Base-by-base conservation (phyloP, 2,797 vertebrate genomes). In the Hypotaenidia okinawae region DNA sequence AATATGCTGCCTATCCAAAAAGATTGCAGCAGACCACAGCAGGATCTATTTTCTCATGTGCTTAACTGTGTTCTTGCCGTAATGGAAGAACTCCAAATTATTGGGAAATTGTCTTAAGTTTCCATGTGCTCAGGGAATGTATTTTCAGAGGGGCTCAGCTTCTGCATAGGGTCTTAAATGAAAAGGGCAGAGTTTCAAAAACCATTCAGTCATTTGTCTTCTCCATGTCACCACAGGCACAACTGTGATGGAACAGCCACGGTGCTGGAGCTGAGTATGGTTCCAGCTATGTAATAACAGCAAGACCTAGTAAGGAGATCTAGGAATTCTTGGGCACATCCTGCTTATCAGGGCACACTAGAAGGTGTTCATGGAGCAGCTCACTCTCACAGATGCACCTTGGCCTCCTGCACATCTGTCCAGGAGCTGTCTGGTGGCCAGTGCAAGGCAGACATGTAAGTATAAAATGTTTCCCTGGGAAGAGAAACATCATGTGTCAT, bases 381-480 rank as follows among this genome's bases (percentile, higher is more conserved):
- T 81, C 1, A 0, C 51, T 67, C 22, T 49, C 33, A 35, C 35
- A 33, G 4, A 54, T 74, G 52, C 3, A 3, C 21, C 2, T 15
- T 32, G 14, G 6, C 11, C 8, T 37, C 32, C 16, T 24, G 15
- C 17, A 25, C 27, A 1, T 30, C 35, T 33, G 11, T 18, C 27
- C 63, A 32, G 24, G 4, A 69, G 21, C 21, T 66, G 17, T 55
- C 14, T 39, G 35, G 12, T 19, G 25, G 28, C 14, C 18, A 9
- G 1, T 8, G 16, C 12, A 49, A 73, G 64, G 43, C 17, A 58
- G 37, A 54, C 9, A 35, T 1, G 0, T 0, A 0, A 6, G 2
- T 37, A 14, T 39, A 49, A 43, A 78, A 74, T 6, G 16, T 23
- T 75, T 61, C 11, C 16, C 11, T 59, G 43, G 27, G 61, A 78